phyloP scores from a whole-genome alignment of 2,113 vertebrate genomes.

The Abramis brama region DNA sequence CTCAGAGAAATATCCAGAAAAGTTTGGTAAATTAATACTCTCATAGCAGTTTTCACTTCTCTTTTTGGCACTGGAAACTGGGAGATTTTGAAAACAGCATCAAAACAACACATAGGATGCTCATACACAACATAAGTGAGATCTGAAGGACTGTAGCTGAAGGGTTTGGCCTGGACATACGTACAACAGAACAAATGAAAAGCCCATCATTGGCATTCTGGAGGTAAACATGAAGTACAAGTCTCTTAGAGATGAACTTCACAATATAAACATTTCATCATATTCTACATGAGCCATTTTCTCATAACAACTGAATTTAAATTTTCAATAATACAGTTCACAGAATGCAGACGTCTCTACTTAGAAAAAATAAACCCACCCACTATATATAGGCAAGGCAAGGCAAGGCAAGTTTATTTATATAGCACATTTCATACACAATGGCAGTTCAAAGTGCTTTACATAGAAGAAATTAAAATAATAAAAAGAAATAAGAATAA shows the following conservation, averaged over 20 bases:
- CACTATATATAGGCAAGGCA: not conserved
- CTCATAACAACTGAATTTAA: slow-evolving; percentile 12
- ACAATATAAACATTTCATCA: not conserved
- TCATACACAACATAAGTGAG: not conserved
- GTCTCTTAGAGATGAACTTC: not conserved
- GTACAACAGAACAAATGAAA: not conserved
- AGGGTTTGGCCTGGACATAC: not conserved
- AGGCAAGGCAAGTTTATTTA: no score
- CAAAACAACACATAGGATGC: not conserved
- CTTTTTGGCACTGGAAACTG: not conserved
- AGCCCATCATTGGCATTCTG: not conserved
- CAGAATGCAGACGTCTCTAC: not conserved
- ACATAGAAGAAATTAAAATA: no score
- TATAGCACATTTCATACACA: no score
- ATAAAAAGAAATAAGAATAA: no score
- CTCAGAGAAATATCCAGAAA: not conserved
- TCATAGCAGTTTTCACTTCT: not conserved
- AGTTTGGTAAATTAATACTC: not conserved
- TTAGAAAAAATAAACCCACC: not conserved
- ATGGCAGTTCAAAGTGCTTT: no score
- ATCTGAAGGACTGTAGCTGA: not conserved
- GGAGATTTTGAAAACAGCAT: not conserved
- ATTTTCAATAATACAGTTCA: not conserved
- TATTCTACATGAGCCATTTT: not conserved
- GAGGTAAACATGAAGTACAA: not conserved